Conservation (phyloP, 2,888 invertebrate genomes). For the Rutpela maculata region DNA sequence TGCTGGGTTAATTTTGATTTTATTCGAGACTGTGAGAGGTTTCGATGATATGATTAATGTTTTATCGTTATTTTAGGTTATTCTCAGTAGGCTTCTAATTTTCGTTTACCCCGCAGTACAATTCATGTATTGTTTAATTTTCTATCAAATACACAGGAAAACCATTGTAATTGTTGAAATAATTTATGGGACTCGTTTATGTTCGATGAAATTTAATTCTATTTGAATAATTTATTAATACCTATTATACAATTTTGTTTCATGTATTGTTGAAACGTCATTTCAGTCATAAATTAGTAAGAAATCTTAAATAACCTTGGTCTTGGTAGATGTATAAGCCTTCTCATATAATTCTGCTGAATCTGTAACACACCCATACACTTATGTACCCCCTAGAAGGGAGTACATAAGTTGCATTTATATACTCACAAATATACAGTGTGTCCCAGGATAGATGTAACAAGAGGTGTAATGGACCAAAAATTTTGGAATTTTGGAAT, state of each 20-base stretch:
- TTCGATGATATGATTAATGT: slow-evolving; percentile 32
- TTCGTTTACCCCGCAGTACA: slow-evolving; percentile 25
- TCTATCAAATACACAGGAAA: background rate
- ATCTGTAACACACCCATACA: too few species aligned
- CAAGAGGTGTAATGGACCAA: too few species aligned
- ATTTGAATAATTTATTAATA: background rate
- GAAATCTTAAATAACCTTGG: too few species aligned
- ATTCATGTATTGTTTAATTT: slow-evolving; percentile 24
- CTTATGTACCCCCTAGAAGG: too few species aligned
- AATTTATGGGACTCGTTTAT: background rate
- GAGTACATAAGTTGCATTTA: too few species aligned
- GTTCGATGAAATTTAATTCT: background rate
- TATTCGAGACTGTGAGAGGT: slow-evolving; percentile 51
- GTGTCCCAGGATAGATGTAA: too few species aligned
- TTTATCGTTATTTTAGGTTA: slow-evolving; percentile 39
- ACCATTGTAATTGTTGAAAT: slow-evolving; percentile 3
- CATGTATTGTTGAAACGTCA: background rate
- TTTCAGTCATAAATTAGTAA: too few species aligned
- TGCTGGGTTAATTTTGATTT: slow-evolving; percentile 48
- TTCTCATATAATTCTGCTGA: too few species aligned
- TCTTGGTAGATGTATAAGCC: too few species aligned
- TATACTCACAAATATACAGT: too few species aligned
- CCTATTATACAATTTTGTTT: background rate
- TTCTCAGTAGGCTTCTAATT: slow-evolving; percentile 24
- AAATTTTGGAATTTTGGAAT: too few species aligned